Base-by-base conservation (phyloP, 2,797 vertebrate species). In the Oryzias dopingdopingensis region DNA sequence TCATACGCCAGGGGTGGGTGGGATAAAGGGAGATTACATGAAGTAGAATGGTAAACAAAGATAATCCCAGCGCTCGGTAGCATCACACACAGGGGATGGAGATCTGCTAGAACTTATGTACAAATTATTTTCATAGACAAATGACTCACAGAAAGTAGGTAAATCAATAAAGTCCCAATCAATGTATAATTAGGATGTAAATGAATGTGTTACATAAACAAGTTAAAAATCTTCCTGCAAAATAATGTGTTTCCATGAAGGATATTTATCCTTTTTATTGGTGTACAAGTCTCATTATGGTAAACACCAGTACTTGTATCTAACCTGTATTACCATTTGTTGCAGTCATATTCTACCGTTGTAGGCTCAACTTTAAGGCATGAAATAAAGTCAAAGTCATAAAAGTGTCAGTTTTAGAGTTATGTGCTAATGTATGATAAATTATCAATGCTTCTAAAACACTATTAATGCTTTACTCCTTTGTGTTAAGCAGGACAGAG, bases 31-130 rank as follows among this genome's bases (percentile, higher is more conserved):
- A 86, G 81, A 88, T 86, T 87, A 86, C 76, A 55, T 65, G 66
- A 56, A 78, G 72, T 55, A 82, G 67, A 7, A 59, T 47, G 41
- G 78, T 79, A 89, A 86, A 88, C 82, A 89, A 87, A 84, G 79
- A 82, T 89, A 85, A 89, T 89, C 79, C 79, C 71, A 63, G 47
- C 23, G 65, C 81, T 86, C 79, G 81, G 80, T 80, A 85, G 71
- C 76, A 77, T 79, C 76, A 62, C 72, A 75, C 73, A 75, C 67
- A 29, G 56, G 59, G 74, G 72, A 81, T 69, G 22, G 54, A 69
- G 75, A 79, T 84, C 79, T 68, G 79, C 72, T 72, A 68, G 62
- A 72, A 81, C 74, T 76, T 73, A 57, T 52, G 69, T 73, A 63
- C 70, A 82, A 84, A 82, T 58, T 70, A 86, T 83, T 76, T 64